Evolutionary conservation across 2,113 vertebrate genomes (phyloP).

Genomic region (Indicator maculatus): DNA sequence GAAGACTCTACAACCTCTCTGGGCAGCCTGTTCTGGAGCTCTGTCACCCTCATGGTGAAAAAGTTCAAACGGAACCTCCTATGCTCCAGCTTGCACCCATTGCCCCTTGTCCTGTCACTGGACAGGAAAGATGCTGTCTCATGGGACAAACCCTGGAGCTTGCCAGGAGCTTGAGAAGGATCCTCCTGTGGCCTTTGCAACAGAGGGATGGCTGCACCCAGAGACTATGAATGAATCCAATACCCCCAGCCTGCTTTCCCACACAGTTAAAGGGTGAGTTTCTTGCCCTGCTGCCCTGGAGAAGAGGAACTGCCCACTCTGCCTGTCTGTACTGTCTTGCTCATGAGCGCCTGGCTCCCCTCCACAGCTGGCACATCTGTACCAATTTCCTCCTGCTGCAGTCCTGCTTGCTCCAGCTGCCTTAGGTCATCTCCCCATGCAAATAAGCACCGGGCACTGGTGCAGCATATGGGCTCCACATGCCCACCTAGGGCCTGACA

Average conservation of each 20-base stretch:
- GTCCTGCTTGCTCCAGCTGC: background rate
- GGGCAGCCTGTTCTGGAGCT: no score
- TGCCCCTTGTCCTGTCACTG: no score
- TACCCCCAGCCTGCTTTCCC: background rate
- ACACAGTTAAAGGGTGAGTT: background rate
- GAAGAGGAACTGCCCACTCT: background rate
- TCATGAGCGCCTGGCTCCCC: fast-evolving
- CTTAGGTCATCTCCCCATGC: background rate
- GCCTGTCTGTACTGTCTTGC: background rate
- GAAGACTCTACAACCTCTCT: no score
- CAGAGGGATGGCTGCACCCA: fast-evolving
- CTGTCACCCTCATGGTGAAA: no score
- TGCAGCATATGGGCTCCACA: background rate
- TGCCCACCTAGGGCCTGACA: fast-evolving
- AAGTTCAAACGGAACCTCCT: no score
- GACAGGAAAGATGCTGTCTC: background rate
- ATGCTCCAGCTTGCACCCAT: no score
- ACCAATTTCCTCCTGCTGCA: background rate
- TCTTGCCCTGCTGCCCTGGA: background rate
- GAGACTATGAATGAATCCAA: background rate
- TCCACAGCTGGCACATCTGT: background rate
- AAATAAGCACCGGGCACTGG: background rate
- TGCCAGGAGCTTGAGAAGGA: fast-evolving
- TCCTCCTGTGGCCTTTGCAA: background rate
- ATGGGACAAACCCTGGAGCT: background rate